Percentiles rank a stretch among this genome's conserved stretches.
phyloP scores from a whole-genome alignment of 2,113 vertebrate genomes.

The Seriola rivoliana region DNA sequence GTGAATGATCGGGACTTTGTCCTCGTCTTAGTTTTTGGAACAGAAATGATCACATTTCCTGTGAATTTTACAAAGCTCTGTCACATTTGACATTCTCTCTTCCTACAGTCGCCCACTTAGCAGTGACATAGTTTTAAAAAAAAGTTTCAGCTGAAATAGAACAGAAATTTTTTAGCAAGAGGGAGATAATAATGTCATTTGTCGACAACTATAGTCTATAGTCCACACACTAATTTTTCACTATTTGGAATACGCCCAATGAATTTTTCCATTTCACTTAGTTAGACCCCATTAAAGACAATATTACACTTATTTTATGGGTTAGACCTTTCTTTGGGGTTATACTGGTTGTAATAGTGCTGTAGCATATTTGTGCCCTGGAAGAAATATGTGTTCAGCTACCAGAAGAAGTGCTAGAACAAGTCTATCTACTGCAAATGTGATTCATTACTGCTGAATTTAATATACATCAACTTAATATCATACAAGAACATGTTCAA shows the following conservation, averaged over 20 bases:
- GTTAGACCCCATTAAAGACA: neutral
- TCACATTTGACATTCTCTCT: too few species aligned
- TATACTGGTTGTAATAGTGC: neutral
- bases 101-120: too few species aligned
- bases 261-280: neutral
- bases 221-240: neutral
- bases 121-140: too few species aligned
- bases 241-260: neutral
- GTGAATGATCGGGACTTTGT: too few species aligned
- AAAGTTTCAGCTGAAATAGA: too few species aligned
- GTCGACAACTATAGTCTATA: neutral
- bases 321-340: neutral
- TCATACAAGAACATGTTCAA: neutral
- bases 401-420: neutral
- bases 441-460: neutral
- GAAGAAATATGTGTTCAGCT: neutral
- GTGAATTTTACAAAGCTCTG: too few species aligned
- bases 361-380: neutral
- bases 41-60: too few species aligned
- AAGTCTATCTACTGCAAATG: neutral
- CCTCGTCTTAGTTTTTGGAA: too few species aligned
- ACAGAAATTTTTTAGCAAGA: too few species aligned
- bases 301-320: too few species aligned
- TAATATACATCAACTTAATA: neutral
- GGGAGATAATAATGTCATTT: neutral